Evolutionary conservation across 2,888 invertebrate species (phyloP).

Genomic region (Xanthorhoe designata): DNA sequence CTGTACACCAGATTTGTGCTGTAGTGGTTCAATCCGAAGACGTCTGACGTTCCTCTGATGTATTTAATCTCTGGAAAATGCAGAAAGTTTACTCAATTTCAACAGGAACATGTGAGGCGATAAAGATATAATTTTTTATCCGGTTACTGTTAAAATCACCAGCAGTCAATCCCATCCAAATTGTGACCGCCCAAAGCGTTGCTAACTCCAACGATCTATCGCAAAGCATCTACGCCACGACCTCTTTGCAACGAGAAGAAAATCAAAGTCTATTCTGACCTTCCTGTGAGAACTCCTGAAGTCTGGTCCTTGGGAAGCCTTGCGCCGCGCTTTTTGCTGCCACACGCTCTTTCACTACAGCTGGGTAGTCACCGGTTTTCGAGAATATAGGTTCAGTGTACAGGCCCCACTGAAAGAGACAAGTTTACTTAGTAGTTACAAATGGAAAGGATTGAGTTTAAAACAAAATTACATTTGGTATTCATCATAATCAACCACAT

Average conservation of each 20-base stretch:
- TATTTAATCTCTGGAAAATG: conserved; percentile 57
- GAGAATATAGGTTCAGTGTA: conserved; percentile 80
- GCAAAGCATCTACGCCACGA: no score
- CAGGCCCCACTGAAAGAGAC: conserved; percentile 65
- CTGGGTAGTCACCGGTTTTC: conserved; percentile 79
- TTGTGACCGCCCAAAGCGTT: background rate
- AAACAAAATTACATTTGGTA: no score
- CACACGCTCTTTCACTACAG: conserved; percentile 56
- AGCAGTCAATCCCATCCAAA: no score
- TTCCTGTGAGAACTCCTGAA: conserved; percentile 46
- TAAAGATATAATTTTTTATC: no score
- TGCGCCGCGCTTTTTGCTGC: conserved; percentile 67
- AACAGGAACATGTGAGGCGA: no score
- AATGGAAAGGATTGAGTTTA: no score
- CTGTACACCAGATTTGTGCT: conserved; percentile 65
- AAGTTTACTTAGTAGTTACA: background rate
- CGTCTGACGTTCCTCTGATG: conserved; percentile 59
- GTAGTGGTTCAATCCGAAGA: conserved; percentile 87
- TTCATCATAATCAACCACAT: no score
- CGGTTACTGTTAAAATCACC: no score
- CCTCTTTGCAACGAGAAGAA: background rate
- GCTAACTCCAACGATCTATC: background rate
- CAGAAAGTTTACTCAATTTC: background rate
- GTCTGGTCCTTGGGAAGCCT: conserved; percentile 60
- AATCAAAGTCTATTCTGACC: conserved; percentile 7